Evolutionary conservation across 2,797 vertebrate genomes (phyloP).

Genomic region (Dipus sagitta): DNA sequence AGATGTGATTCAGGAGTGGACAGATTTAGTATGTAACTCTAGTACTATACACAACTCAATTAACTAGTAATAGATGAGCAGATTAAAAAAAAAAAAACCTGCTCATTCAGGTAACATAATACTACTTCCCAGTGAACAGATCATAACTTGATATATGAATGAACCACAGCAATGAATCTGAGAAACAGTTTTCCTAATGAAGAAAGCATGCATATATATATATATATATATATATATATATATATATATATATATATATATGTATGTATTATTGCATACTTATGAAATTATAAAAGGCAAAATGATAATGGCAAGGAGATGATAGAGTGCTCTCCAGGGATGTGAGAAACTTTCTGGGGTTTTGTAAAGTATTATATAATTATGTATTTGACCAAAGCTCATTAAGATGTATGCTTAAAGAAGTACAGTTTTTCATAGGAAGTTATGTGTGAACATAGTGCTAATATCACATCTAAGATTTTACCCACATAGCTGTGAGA

Average conservation of each 20-base stretch:
- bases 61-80: background rate
- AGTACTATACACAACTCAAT: background rate
- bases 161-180: background rate
- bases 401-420: background rate
- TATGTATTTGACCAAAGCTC: background rate
- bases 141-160: background rate
- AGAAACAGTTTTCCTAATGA: slow-evolving; percentile 2
- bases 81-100: background rate
- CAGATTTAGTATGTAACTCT: background rate
- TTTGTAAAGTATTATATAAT: background rate
- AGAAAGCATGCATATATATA: background rate
- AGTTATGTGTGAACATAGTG: background rate
- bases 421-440: background rate
- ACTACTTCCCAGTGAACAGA: background rate
- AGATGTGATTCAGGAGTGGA: background rate
- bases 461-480: background rate
- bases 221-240: too few relatives aligned
- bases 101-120: background rate
- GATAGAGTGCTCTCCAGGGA: background rate
- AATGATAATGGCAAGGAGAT: background rate
- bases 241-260: too few relatives aligned
- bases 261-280: too few relatives aligned
- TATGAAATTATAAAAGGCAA: background rate
- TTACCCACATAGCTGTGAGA: background rate
- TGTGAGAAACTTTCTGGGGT: background rate